Conservation (phyloP, 2,888 invertebrate genomes). For the Autographa pulchrina region DNA sequence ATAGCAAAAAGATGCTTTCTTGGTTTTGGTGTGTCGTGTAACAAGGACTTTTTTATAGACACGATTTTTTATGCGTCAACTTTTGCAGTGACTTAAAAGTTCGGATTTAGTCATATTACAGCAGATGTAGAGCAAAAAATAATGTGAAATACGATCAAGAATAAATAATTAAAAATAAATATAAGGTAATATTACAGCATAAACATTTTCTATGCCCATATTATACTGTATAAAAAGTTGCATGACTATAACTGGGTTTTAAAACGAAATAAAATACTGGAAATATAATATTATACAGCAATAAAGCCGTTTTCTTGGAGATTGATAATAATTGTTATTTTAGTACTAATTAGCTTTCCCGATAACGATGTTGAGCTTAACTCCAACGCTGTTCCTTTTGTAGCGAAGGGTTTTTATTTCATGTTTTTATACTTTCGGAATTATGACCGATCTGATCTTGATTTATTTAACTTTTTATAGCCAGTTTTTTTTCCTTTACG, state of each 20-base stretch:
- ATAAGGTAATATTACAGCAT: no score
- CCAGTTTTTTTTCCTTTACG: neutral
- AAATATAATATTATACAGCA: slow-evolving; percentile 12
- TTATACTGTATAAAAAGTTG: neutral
- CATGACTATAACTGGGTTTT: neutral
- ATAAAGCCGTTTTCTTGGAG: slow-evolving; percentile 33
- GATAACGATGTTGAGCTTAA: slow-evolving; percentile 39
- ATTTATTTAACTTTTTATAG: slow-evolving; percentile 12
- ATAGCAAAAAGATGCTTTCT: slow-evolving; percentile 59
- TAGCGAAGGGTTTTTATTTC: slow-evolving; percentile 15
- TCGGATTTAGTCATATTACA: neutral
- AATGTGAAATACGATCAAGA: neutral
- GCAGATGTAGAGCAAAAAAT: neutral
- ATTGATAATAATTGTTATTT: slow-evolving; percentile 44
- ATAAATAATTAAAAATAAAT: neutral
- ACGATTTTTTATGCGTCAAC: slow-evolving; percentile 1
- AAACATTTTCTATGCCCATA: neutral
- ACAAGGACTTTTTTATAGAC: slow-evolving; percentile 23
- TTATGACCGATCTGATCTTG: neutral
- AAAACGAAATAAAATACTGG: slow-evolving; percentile 18
- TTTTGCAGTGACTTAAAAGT: slow-evolving; percentile 7
- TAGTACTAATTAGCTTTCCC: slow-evolving; percentile 38
- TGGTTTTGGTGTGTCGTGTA: slow-evolving; percentile 48
- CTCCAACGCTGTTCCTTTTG: slow-evolving; percentile 23
- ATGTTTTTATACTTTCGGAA: slow-evolving; percentile 33